phyloP scores from a whole-genome alignment of 2,888 invertebrate genomes.

The Drosophila testacea region DNA sequence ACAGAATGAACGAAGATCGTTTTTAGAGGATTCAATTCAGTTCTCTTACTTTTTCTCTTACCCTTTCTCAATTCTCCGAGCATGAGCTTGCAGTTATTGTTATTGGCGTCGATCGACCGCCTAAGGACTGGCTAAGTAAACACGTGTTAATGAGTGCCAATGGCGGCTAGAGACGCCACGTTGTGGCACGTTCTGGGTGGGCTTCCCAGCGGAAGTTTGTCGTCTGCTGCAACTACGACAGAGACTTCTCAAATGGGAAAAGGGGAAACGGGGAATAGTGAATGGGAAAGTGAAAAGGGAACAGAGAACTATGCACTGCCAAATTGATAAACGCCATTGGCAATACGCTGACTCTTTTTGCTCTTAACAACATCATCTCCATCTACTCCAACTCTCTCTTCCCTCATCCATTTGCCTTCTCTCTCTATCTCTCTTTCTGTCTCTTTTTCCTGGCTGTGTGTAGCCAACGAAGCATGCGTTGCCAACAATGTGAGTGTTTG shows the following conservation, averaged over 20 bases:
- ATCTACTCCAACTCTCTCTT: neutral
- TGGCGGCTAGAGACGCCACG: slow-evolving; percentile 29
- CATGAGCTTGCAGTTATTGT: slow-evolving; percentile 78
- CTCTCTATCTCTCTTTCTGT: neutral
- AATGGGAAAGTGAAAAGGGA: neutral
- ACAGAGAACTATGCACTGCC: slow-evolving; percentile 24
- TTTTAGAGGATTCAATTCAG: slow-evolving; percentile 29
- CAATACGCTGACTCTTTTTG: slow-evolving; percentile 45
- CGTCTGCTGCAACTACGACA: slow-evolving; percentile 15
- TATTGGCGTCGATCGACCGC: slow-evolving; percentile 75
- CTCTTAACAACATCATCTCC: neutral
- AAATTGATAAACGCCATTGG: slow-evolving; percentile 82
- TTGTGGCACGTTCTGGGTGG: slow-evolving; percentile 67
- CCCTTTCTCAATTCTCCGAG: slow-evolving; percentile 20
- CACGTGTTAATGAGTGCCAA: slow-evolving; percentile 79
- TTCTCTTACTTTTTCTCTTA: neutral
- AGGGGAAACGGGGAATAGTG: neutral
- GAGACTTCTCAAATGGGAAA: neutral
- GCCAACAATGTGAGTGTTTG: slow-evolving; percentile 44
- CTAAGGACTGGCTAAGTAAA: slow-evolving; percentile 75
- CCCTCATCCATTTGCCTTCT: neutral
- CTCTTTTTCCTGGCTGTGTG: slow-evolving; percentile 20
- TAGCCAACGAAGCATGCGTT: slow-evolving; percentile 69
- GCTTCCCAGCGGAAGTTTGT: slow-evolving; percentile 58
- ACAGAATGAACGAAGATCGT: slow-evolving; percentile 39